Evolutionary conservation across 2,888 invertebrate genomes (phyloP).

Genomic region (Thecocarcelia acutangulata): DNA sequence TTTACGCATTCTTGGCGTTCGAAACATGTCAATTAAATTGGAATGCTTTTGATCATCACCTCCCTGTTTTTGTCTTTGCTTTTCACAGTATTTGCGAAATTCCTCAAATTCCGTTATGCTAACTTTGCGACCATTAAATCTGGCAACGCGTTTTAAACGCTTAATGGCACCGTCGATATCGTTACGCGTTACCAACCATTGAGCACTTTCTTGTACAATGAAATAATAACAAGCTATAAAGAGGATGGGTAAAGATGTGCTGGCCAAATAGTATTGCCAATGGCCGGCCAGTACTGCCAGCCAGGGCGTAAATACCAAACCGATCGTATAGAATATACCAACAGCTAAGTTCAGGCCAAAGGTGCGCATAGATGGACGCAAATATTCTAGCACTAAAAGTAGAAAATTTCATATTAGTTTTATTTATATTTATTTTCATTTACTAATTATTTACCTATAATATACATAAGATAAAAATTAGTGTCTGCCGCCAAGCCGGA

Average conservation of each 20-base stretch:
- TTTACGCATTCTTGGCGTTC: conserved; percentile 83
- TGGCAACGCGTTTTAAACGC: conserved; percentile 83
- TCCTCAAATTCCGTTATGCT: conserved; percentile 80
- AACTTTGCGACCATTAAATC: conserved; percentile 82
- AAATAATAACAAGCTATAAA: conserved; percentile 82
- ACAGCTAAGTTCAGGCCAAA: conserved; percentile 84
- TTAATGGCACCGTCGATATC: conserved; percentile 82
- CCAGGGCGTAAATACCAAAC: conserved; percentile 83
- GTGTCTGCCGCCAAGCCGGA: conserved; percentile 84
- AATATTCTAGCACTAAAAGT: conserved; percentile 84
- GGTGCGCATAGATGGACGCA: conserved; percentile 84
- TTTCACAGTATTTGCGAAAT: conserved; percentile 80
- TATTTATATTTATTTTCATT: not conserved
- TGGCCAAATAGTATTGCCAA: conserved; percentile 83
- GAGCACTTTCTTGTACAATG: conserved; percentile 84
- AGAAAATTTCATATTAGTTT: not conserved
- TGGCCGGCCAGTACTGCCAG: conserved; percentile 81
- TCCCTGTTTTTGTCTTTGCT: conserved; percentile 77
- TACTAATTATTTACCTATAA: conserved; percentile 82
- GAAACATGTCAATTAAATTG: conserved; percentile 82
- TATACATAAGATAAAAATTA: conserved; percentile 85
- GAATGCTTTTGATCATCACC: conserved; percentile 78
- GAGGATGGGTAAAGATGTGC: conserved; percentile 83
- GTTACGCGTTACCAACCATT: conserved; percentile 84
- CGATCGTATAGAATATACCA: conserved; percentile 84